These are phyloP conservation scores for Griposia aprilina DNA, from an alignment of 2,888 invertebrate genomes.

Conservation along the genomic window DNA sequence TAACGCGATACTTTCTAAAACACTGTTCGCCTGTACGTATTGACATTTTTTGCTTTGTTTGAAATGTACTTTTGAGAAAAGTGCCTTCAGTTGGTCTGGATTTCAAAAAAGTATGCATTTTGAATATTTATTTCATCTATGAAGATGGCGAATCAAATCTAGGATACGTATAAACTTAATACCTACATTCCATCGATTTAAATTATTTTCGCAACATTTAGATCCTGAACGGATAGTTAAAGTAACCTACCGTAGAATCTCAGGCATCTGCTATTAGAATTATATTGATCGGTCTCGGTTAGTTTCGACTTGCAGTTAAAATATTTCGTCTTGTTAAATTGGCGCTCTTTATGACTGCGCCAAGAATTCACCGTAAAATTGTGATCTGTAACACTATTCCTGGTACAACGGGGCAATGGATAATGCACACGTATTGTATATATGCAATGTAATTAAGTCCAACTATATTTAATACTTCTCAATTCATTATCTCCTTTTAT, in stretches of 20 bases:
- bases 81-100: constrained; percentile 63
- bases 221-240: constrained; percentile 56
- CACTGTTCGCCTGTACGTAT: constrained; percentile 75
- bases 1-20: constrained; percentile 84
- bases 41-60: constrained; percentile 77
- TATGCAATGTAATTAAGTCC: constrained; percentile 11
- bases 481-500: not conserved
- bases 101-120: constrained; percentile 57
- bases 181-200: constrained; percentile 53
- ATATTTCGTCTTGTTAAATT: constrained; percentile 65
- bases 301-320: constrained; percentile 64
- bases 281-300: constrained; percentile 65
- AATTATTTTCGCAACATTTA: constrained; percentile 53
- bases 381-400: constrained; percentile 56
- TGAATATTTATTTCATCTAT: constrained; percentile 44
- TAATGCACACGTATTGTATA: constrained; percentile 33
- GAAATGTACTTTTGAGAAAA: constrained; percentile 70
- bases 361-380: constrained; percentile 67
- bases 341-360: constrained; percentile 62
- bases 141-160: constrained; percentile 34
- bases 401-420: constrained; percentile 31
- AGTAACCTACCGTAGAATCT: constrained; percentile 55
- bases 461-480: not conserved
- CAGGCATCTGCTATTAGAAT: constrained; percentile 64
- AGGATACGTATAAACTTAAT: constrained; percentile 44